These are phyloP conservation scores for Diceros bicornis DNA, from an alignment of 2,797 vertebrate genomes.

Conservation along the genomic window DNA sequence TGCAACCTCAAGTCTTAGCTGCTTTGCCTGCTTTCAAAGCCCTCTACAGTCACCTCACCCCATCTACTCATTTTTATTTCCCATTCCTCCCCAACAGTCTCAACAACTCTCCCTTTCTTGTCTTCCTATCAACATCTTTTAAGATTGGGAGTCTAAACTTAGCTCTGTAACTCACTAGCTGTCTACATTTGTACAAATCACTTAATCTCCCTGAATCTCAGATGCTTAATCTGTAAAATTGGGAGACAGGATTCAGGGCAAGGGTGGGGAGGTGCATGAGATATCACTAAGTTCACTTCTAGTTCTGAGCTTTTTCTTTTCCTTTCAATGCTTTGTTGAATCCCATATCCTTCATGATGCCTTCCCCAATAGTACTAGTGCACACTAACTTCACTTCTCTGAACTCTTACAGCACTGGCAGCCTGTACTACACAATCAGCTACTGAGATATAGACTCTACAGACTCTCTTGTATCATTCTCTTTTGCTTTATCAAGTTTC, in stretches of 20 bases:
- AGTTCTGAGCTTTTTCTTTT: neutral
- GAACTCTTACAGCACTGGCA: neutral
- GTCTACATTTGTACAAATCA: neutral
- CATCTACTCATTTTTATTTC: neutral
- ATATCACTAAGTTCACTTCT: neutral
- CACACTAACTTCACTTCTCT: neutral
- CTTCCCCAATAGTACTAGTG: neutral
- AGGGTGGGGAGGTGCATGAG: neutral
- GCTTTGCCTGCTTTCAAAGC: neutral
- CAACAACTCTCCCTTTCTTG: neutral
- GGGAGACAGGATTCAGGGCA: neutral
- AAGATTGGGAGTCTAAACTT: neutral
- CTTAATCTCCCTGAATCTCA: neutral
- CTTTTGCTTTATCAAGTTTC: slow-evolving; percentile 52
- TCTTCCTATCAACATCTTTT: slow-evolving; percentile 9
- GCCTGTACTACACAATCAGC: neutral
- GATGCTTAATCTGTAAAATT: slow-evolving; percentile 32
- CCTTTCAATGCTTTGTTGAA: neutral
- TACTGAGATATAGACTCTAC: neutral
- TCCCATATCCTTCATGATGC: neutral
- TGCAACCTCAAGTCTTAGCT: neutral
- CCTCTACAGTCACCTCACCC: neutral
- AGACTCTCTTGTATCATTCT: neutral
- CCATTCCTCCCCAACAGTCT: neutral
- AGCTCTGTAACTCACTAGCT: neutral